A percentile compares a stretch with the other conserved stretches of the same genome.
These are phyloP conservation scores for Heliothis peltigera DNA, from an alignment of 2,888 invertebrate species.

Conservation along the genomic window DNA sequence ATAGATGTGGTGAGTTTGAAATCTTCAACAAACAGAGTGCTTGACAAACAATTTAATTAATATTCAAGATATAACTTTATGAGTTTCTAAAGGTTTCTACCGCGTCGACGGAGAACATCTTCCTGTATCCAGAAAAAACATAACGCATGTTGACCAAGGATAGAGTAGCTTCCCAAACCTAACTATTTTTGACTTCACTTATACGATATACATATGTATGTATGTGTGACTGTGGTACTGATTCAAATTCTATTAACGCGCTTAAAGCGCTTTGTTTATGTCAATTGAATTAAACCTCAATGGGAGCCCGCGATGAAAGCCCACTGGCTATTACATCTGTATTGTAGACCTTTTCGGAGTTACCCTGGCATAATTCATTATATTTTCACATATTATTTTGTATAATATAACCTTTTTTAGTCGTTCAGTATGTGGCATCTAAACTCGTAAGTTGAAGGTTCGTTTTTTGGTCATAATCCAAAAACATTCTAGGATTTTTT, in stretches of 20 bases:
- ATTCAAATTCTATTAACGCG: constrained; percentile 16
- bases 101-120: too few relatives aligned
- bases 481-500: too few relatives aligned
- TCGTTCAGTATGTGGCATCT: too few relatives aligned
- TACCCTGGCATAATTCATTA: not conserved
- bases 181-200: not conserved
- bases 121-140: too few relatives aligned
- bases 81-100: too few relatives aligned
- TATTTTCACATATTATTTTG: too few relatives aligned
- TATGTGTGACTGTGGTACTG: constrained; percentile 4
- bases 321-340: not conserved
- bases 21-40: not conserved
- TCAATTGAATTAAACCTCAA: constrained; percentile 24
- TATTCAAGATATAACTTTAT: not conserved
- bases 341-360: constrained; percentile 2
- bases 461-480: too few relatives aligned
- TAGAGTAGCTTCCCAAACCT: too few relatives aligned
- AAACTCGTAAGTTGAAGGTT: too few relatives aligned
- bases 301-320: constrained; percentile 11
- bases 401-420: too few relatives aligned
- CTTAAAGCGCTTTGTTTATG: not conserved
- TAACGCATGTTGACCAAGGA: too few relatives aligned
- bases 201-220: not conserved
- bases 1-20: not conserved
- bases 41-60: not conserved